A percentile compares a stretch with the other conserved stretches of the same genome.
phyloP scores from a whole-genome alignment of 2,888 invertebrate species.

The Lysandra coridon region DNA sequence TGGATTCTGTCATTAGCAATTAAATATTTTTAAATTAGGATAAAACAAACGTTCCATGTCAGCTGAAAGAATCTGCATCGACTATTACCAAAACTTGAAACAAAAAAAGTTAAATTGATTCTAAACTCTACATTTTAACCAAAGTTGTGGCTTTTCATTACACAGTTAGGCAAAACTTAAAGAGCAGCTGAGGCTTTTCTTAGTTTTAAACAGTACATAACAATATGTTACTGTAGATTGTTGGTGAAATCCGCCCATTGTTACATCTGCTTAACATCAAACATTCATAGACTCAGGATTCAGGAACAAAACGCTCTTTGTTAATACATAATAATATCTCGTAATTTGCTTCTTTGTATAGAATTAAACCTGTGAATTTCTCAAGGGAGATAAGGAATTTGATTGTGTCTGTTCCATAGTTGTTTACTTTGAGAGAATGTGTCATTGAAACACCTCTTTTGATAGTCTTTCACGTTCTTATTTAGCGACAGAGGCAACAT shows the following conservation, averaged over 20 bases:
- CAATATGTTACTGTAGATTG: neutral
- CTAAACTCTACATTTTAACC: no score
- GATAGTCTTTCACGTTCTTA: neutral
- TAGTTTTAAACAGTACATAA: neutral
- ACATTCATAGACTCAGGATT: slow-evolving; percentile 6
- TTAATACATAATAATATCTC: neutral
- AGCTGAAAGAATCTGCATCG: no score
- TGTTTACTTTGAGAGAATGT: neutral
- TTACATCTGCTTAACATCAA: neutral
- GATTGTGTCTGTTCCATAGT: no score
- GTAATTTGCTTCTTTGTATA: slow-evolving; percentile 11
- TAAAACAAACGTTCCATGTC: no score
- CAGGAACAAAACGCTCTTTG: slow-evolving; percentile 11
- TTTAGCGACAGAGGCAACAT: no score
- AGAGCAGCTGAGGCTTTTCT: neutral
- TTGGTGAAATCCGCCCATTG: neutral
- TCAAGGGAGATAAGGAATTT: neutral
- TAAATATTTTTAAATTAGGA: no score
- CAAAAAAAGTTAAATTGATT: no score
- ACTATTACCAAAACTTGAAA: no score
- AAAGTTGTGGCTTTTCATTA: no score
- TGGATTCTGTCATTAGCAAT: no score
- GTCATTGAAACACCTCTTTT: neutral
- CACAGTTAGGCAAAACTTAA: no score
- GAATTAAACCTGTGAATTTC: neutral